These are phyloP conservation scores for Ammospiza nelsoni DNA, from an alignment of 2,113 vertebrate genomes.

Conservation along the genomic window DNA sequence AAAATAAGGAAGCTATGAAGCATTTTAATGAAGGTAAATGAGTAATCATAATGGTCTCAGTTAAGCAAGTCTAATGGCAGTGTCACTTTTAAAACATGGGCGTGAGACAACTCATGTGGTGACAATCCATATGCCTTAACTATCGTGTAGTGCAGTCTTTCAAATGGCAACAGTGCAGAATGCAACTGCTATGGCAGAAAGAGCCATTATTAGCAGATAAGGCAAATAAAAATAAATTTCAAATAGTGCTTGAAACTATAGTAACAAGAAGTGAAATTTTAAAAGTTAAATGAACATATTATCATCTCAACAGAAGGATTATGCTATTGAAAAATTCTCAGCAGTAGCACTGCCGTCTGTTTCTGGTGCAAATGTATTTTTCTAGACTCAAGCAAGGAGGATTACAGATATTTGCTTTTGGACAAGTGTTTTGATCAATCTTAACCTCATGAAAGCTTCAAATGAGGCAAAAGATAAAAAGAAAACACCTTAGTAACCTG, in stretches of 20 bases:
- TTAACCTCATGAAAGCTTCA: slow-evolving; percentile 37
- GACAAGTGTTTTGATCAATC: slow-evolving; percentile 53
- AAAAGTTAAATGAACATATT: not conserved
- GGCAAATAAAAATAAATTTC: not conserved
- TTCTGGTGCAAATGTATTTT: not conserved
- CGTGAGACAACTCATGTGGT: not conserved
- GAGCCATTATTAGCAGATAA: not conserved
- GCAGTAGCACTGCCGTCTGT: not conserved
- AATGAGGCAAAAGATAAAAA: slow-evolving; percentile 55
- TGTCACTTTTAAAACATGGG: not conserved
- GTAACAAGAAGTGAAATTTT: not conserved
- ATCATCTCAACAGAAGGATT: not conserved
- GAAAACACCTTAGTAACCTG: slow-evolving; percentile 34
- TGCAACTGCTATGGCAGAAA: not conserved
- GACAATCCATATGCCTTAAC: not conserved
- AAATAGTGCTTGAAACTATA: not conserved
- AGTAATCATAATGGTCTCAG: slow-evolving; percentile 31
- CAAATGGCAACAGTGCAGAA: not conserved
- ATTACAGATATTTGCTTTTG: slow-evolving; percentile 38
- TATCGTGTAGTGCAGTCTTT: not conserved
- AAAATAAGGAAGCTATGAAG: slow-evolving; percentile 55
- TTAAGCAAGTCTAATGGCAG: slow-evolving; percentile 35
- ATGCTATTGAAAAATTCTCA: not conserved
- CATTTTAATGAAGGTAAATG: slow-evolving; percentile 50
- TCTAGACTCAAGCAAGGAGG: not conserved